Conservation (phyloP, 2,888 invertebrate genomes). For the Chydorus sphaericus region DNA sequence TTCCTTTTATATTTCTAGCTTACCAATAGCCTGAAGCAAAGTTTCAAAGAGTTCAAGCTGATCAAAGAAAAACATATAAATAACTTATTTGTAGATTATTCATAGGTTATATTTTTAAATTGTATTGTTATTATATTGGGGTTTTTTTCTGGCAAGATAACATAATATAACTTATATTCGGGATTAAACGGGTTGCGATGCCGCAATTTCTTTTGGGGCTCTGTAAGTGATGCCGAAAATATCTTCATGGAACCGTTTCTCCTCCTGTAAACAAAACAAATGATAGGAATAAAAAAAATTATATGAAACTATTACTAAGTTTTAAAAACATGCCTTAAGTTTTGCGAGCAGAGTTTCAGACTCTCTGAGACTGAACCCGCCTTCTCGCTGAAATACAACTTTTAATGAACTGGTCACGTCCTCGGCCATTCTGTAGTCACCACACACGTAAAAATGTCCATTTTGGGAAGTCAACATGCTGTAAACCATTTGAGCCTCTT, state of each 20-base stretch:
- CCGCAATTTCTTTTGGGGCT: too few species aligned
- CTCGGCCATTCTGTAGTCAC: slow-evolving; percentile 94
- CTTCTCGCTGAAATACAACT: slow-evolving; percentile 57
- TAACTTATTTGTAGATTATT: too few species aligned
- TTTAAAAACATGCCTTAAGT: slow-evolving; percentile 49
- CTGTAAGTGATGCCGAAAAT: slow-evolving; percentile 76
- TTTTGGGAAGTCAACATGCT: slow-evolving; percentile 56
- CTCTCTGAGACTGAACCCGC: slow-evolving; percentile 59
- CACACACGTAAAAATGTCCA: slow-evolving; percentile 90
- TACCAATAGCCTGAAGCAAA: too few species aligned
- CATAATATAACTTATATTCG: too few species aligned
- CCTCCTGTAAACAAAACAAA: slow-evolving; percentile 48
- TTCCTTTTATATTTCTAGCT: too few species aligned
- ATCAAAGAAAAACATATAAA: too few species aligned
- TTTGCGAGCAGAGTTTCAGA: slow-evolving; percentile 73
- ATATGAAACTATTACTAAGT: too few species aligned
- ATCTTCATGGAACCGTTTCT: slow-evolving; percentile 88
- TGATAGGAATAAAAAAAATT: slow-evolving; percentile 5
- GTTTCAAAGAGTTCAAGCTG: too few species aligned
- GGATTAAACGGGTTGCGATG: too few species aligned
- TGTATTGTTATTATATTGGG: too few species aligned
- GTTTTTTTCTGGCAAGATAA: too few species aligned
- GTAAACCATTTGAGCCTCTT: slow-evolving; percentile 62
- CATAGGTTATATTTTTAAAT: too few species aligned
- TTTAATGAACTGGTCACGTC: slow-evolving; percentile 84